Evolutionary conservation across 2,888 invertebrate genomes (phyloP), one percentile per base, ranked within the genome.

Genomic region (Eumerus sabulonum): DNA sequence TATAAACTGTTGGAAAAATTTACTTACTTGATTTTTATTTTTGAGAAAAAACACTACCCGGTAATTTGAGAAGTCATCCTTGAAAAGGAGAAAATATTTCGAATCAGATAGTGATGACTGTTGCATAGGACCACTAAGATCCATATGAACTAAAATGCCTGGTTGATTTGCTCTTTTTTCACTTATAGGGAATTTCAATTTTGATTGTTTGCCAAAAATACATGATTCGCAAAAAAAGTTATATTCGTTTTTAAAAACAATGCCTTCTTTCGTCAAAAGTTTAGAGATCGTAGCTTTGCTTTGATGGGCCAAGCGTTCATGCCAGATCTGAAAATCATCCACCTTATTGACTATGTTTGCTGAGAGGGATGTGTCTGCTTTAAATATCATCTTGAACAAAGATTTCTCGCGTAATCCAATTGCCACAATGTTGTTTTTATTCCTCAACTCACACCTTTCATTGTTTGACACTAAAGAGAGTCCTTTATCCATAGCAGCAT

Each of bases 111-210:
- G 17, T 17, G 82, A 82, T n/a, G 40, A 44, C 16, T 68, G 64
- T 19, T 82, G 77, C 68, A 83, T 82, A 2, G 82, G 73, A 3
- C 82, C 82, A 59, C 82, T 82, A 42, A 84, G 12, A 59, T 83
- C 83, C 27, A 27, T 11, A 9, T 40, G 40, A n/a, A 62, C 82
- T 12, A 48, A 18, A 18, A 18, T 12, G 1, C 47, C 47, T 11
- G 47, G 47, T 11, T 48, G 16, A 13, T 11, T 48, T 48, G 47
- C 47, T 18, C 19, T 18, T 17, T 4, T 12, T 18, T 17, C 9
- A 48, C 47, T 48, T 2, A 11, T 18, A 2, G 47, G 18, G n/a
- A 18, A 48, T 48, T 17, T 17, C 16, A 14, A 12, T 48, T 12
- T 17, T 11, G 17, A 82, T 42, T 84, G 82, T 51, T 84, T 84